Conservation (phyloP, 2,888 invertebrate species). For the Tridacna gigas region DNA sequence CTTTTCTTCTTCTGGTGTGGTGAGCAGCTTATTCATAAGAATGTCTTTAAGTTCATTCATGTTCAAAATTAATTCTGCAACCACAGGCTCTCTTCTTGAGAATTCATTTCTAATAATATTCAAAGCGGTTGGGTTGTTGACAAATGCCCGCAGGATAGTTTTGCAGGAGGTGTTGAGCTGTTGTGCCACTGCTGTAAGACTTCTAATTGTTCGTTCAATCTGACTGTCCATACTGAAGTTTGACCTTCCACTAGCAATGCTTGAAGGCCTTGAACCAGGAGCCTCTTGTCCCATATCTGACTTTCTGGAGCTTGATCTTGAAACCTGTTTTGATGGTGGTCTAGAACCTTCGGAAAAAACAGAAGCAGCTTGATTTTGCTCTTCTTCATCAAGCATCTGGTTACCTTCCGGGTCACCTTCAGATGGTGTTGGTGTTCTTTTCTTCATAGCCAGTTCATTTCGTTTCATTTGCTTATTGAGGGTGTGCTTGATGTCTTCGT, state of each 20-base stretch:
- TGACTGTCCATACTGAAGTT: slow-evolving; percentile 72
- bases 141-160: slow-evolving; percentile 80
- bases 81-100: slow-evolving; percentile 52
- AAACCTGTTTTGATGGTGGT: slow-evolving; percentile 13
- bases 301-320: slow-evolving; percentile 16
- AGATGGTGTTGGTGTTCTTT: slow-evolving; percentile 33
- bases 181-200: slow-evolving; percentile 79
- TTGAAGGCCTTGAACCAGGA: slow-evolving; percentile 43
- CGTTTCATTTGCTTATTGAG: slow-evolving; percentile 72
- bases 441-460: slow-evolving; percentile 43
- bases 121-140: slow-evolving; percentile 79
- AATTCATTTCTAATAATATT: slow-evolving; percentile 73
- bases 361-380: slow-evolving; percentile 26
- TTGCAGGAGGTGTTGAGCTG: slow-evolving; percentile 82
- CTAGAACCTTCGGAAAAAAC: slow-evolving; percentile 22
- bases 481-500: slow-evolving; percentile 77
- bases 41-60: slow-evolving; percentile 82
- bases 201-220: slow-evolving; percentile 77
- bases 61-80: slow-evolving; percentile 68
- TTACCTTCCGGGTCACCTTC: slow-evolving; percentile 49
- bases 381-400: slow-evolving; percentile 55
- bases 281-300: slow-evolving; percentile 22
- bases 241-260: slow-evolving; percentile 55
- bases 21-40: slow-evolving; percentile 82
- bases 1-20: slow-evolving; percentile 83